Conservation (phyloP, 1,140 invertebrate genomes). For the Eueides isabella region DNA sequence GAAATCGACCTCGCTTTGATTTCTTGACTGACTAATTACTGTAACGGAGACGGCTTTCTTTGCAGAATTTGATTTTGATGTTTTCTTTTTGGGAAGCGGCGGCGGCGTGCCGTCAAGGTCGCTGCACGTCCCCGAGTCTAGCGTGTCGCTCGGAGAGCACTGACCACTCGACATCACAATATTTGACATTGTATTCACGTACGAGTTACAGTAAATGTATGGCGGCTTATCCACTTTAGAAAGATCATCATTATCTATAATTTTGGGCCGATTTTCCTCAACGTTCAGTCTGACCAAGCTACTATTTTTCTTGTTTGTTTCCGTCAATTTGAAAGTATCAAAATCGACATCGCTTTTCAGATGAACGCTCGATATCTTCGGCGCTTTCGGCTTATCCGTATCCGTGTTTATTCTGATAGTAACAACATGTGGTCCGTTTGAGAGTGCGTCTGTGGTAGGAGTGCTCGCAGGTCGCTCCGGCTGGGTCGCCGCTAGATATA, state of each 20-base stretch:
- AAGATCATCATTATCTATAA: slow-evolving; percentile 68
- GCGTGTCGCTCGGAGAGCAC: slow-evolving; percentile 88
- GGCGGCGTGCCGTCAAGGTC: slow-evolving; percentile 90
- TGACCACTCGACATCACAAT: slow-evolving; percentile 89
- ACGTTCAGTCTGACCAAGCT: slow-evolving; percentile 68
- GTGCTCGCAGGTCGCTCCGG: slow-evolving; percentile 75
- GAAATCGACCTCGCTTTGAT: slow-evolving; percentile 84
- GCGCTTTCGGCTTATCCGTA: slow-evolving; percentile 77
- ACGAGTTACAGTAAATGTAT: slow-evolving; percentile 76
- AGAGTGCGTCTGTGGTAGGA: slow-evolving; percentile 64
- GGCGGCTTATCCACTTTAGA: slow-evolving; percentile 70
- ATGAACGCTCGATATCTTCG: slow-evolving; percentile 77
- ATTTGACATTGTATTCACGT: slow-evolving; percentile 73
- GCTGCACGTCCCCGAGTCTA: slow-evolving; percentile 92
- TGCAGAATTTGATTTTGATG: slow-evolving; percentile 77
- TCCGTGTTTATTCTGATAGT: slow-evolving; percentile 87
- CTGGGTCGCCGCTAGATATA: slow-evolving; percentile 84
- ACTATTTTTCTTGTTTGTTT: slow-evolving; percentile 67
- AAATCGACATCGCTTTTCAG: slow-evolving; percentile 74
- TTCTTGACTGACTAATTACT: slow-evolving; percentile 77
- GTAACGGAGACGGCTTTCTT: slow-evolving; percentile 77
- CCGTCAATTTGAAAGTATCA: slow-evolving; percentile 66
- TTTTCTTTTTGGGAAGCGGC: slow-evolving; percentile 86
- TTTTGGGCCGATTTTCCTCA: slow-evolving; percentile 67
- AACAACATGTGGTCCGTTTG: slow-evolving; percentile 83